phyloP scores from a whole-genome alignment of 2,113 vertebrate species.

The Dissostichus mawsoni region DNA sequence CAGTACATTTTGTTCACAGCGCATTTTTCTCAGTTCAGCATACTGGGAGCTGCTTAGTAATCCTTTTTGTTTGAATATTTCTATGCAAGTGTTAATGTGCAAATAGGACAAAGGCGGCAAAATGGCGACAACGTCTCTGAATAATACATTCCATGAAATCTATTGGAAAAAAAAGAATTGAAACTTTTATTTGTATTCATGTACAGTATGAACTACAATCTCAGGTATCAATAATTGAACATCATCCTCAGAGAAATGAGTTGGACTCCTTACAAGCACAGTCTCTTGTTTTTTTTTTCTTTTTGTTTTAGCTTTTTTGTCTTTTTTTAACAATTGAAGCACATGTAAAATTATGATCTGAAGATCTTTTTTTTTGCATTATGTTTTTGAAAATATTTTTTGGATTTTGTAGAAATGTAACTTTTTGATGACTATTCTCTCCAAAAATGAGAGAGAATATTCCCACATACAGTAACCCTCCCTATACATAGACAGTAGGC shows the following conservation, averaged over 20 bases:
- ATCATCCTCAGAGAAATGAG: slow-evolving; percentile 78
- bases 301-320: slow-evolving; percentile 71
- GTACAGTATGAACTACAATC: slow-evolving; percentile 88
- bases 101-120: slow-evolving; percentile 48
- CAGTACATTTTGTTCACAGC: slow-evolving; percentile 23
- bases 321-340: slow-evolving; percentile 80
- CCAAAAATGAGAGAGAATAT: slow-evolving; percentile 79
- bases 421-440: slow-evolving; percentile 79
- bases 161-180: slow-evolving; percentile 78
- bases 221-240: slow-evolving; percentile 85
- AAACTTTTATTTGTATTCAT: slow-evolving; percentile 87
- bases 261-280: slow-evolving; percentile 80
- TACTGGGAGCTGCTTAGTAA: slow-evolving; percentile 54
- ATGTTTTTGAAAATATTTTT: slow-evolving; percentile 82
- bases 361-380: slow-evolving; percentile 72
- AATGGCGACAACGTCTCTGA: slow-evolving; percentile 32
- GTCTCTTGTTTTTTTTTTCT: slow-evolving; percentile 70
- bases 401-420: slow-evolving; percentile 79
- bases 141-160: slow-evolving; percentile 45
- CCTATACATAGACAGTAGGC: slow-evolving; percentile 76
- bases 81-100: slow-evolving; percentile 35
- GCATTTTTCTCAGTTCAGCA: slow-evolving; percentile 45
- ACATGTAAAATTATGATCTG: slow-evolving; percentile 83
- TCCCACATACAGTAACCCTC: slow-evolving; percentile 68
- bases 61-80: slow-evolving; percentile 57